Evolutionary conservation across 2,113 vertebrate species (phyloP).

Genomic region (Phaethon lepturus): DNA sequence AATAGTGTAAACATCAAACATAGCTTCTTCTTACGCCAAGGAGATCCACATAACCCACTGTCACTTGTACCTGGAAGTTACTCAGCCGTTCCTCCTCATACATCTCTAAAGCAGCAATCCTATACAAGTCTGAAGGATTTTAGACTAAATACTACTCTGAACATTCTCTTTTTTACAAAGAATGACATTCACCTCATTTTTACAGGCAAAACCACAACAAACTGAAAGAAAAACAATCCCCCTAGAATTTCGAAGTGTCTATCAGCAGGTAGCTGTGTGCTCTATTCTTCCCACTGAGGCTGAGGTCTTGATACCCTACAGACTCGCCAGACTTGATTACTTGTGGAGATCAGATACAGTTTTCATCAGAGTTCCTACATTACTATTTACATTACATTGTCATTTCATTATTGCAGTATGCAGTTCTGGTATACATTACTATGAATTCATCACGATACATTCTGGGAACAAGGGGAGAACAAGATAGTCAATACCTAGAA

Average conservation of each 20-base stretch:
- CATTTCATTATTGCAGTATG: not conserved
- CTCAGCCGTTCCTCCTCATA: not conserved
- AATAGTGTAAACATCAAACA: not conserved
- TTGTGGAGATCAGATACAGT: not conserved
- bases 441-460: not conserved
- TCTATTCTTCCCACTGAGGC: not conserved
- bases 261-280: not conserved
- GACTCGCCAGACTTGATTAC: not conserved
- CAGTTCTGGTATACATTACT: not conserved
- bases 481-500: not conserved
- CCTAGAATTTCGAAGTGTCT: not conserved
- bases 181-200: not conserved
- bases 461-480: not conserved
- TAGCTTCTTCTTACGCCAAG: not conserved
- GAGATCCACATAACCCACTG: not conserved
- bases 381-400: not conserved
- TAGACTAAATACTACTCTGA: not conserved
- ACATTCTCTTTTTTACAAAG: not conserved
- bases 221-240: not conserved
- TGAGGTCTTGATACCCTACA: fast-evolving
- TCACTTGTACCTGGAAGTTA: not conserved
- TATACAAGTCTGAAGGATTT: not conserved
- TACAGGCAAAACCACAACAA: not conserved
- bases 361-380: not conserved
- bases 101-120: not conserved